These are phyloP conservation scores for Chrysina gloriosa DNA, from an alignment of 2,888 invertebrate species.

Conservation along the genomic window DNA sequence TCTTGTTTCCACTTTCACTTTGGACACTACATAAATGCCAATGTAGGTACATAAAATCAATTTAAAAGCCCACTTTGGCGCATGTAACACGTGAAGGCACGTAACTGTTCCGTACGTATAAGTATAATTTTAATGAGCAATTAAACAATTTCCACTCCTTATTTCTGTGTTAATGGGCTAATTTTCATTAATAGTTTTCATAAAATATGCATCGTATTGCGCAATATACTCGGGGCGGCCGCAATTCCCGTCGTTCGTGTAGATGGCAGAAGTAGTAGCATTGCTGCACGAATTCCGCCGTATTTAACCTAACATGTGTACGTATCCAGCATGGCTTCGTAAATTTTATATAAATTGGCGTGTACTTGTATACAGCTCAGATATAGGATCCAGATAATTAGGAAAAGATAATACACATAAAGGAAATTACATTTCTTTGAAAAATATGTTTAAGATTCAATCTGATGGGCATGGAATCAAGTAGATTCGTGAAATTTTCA, in stretches of 20 bases:
- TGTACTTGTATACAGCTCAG: too few species aligned
- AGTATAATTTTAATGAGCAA: slow-evolving; percentile 37
- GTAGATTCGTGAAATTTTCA: too few species aligned
- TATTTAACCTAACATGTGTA: neutral
- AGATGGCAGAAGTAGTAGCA: neutral
- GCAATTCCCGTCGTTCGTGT: neutral
- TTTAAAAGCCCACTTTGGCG: too few species aligned
- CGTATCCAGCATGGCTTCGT: neutral
- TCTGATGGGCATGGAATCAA: too few species aligned
- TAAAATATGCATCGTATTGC: slow-evolving; percentile 54
- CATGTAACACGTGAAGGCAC: neutral
- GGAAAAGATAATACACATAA: too few species aligned
- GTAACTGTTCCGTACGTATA: slow-evolving; percentile 19
- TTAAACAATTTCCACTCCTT: slow-evolving; percentile 43
- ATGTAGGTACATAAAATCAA: too few species aligned
- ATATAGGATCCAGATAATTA: too few species aligned
- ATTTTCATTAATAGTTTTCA: slow-evolving; percentile 57
- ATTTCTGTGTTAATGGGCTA: slow-evolving; percentile 46
- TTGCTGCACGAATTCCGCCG: neutral
- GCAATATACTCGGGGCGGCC: slow-evolving; percentile 3
- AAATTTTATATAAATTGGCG: neutral
- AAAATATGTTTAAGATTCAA: too few species aligned
- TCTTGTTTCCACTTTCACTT: too few species aligned
- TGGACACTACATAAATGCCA: too few species aligned
- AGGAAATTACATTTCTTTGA: too few species aligned